Evolutionary conservation across 2,113 vertebrate genomes (phyloP), one percentile per base, ranked within the genome.

Genomic region (Gavia stellata): DNA sequence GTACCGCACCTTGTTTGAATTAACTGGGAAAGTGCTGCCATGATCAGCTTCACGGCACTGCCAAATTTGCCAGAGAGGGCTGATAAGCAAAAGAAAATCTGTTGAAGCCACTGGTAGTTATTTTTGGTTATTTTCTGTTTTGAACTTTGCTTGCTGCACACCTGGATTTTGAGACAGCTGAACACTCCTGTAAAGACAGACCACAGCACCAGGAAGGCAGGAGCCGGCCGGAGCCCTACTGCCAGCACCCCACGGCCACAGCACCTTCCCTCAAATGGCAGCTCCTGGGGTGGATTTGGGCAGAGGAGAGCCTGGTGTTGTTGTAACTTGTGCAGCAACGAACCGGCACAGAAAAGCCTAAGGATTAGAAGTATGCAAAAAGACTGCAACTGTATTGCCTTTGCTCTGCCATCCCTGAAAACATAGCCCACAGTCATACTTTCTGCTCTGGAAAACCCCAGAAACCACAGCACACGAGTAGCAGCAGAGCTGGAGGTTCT

Each of bases 371-470:
- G 36, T 8, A 95, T 92, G 88, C 74, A 96, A 91, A 91, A 53
- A 34, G 15, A 4, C 78, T 67, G 85, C 77, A 84, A 84, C 17
- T 53, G 71, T 50, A 42, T 38, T 45, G 2, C 65, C 91, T 91
- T 52, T 80, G 86, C 90, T 92, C 44, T 84, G 84, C 81, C 94
- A 71, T 17, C 77, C 59, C 88, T 77, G 52, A 91, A 95, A 93
- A 91, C 93, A 68, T 92, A 80, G 92, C 91, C 91, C 91, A 75
- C 82, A 74, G 92, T 81, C 21, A 93, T 0, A 17, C 63, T 90
- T 96, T 96, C 79, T 14, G 40, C 0, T 10, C 91, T 94, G 93
- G 92, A 88, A 97, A 97, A 97, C 89, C 93, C 93, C 96, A 93
- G 83, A 93, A 95, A 96, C 94, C 93, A 61, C 89, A 93, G 91